Evolutionary conservation across 2,797 vertebrate species (phyloP).

Genomic region (Danio kyathit): DNA sequence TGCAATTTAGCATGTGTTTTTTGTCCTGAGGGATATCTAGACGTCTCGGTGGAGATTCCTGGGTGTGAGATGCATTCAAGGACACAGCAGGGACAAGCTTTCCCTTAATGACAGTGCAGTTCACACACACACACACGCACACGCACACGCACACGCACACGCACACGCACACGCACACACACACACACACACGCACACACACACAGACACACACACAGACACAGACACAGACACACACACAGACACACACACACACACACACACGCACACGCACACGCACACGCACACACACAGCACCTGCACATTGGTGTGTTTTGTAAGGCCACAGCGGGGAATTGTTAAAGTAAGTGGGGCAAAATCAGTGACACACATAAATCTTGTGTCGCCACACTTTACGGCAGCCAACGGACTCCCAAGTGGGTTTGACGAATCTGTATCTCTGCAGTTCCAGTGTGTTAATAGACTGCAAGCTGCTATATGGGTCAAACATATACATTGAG

Average conservation of each 20-base stretch:
- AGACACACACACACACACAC: constrained; percentile 41
- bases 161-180: constrained; percentile 31
- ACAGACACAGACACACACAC: constrained; percentile 38
- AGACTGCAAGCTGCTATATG: not conserved
- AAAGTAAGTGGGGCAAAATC: constrained; percentile 51
- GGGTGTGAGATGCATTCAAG: constrained; percentile 2
- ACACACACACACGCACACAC: constrained; percentile 20
- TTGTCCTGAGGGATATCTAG: not conserved
- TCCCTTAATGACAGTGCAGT: not conserved
- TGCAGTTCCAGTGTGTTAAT: constrained; percentile 26
- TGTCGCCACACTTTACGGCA: constrained; percentile 39
- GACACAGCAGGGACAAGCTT: not conserved
- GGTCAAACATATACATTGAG: no score
- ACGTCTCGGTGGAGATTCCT: not conserved
- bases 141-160: constrained; percentile 1
- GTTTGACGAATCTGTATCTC: constrained; percentile 7
- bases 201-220: constrained; percentile 2
- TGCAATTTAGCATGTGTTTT: not conserved
- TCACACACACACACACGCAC: constrained; percentile 42
- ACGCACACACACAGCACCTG: not conserved
- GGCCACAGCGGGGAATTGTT: constrained; percentile 43
- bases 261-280: constrained; percentile 1
- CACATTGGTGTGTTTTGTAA: constrained; percentile 15
- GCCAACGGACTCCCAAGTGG: constrained; percentile 2
- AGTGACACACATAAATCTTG: constrained; percentile 46